Conservation (phyloP, 2,888 invertebrate species). For the Chaetogeoica ovagalla region DNA sequence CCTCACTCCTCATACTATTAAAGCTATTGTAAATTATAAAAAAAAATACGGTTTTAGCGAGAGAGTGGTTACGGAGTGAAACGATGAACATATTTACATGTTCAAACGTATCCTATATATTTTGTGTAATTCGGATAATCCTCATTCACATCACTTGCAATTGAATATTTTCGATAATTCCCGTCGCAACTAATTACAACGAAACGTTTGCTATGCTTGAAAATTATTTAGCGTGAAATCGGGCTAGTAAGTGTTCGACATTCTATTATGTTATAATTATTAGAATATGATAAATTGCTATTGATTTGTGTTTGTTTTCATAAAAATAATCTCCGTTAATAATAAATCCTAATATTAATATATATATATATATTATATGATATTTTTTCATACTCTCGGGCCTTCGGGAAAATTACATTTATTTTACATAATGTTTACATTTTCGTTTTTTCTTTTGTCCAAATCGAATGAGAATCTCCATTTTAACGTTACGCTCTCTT, state of each 20-base stretch:
- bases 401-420: conserved; percentile 24
- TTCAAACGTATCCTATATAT: too few relatives aligned
- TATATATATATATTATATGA: neutral
- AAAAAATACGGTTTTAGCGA: too few relatives aligned
- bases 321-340: neutral
- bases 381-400: neutral
- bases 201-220: neutral
- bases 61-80: too few relatives aligned
- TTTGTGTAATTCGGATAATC: too few relatives aligned
- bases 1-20: too few relatives aligned
- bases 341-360: neutral
- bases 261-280: too few relatives aligned
- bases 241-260: neutral
- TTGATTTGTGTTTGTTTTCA: neutral
- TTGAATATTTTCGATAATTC: neutral
- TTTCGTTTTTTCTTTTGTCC: neutral
- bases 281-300: neutral
- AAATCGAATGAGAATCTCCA: conserved; percentile 5
- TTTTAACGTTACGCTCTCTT: neutral
- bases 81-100: too few relatives aligned
- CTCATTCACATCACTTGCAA: too few relatives aligned
- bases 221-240: neutral
- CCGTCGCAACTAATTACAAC: neutral
- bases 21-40: too few relatives aligned
- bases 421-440: conserved; percentile 30